Base-by-base conservation (phyloP, 2,888 invertebrate genomes). In the Lepidocyrtinus sp. region DNA sequence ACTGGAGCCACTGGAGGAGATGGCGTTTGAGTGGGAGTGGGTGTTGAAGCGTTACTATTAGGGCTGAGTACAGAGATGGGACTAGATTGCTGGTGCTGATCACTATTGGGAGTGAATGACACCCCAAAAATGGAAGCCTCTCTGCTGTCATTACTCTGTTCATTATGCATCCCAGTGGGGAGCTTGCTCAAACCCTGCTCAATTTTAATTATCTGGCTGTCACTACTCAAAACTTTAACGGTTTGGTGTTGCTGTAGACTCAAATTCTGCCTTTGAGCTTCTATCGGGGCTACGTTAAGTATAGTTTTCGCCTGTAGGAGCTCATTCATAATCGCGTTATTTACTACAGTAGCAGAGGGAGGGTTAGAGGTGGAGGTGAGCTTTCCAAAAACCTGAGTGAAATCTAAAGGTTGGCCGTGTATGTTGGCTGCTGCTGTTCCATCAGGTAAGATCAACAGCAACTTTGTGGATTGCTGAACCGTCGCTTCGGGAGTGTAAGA, bases 371-470 rank as follows among this genome's bases (percentile, higher is more conserved):
- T 45, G 55, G 77, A 24, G 71, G 78, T 50, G 46, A 78, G 65
- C 22, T 78, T 78, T 1, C 78, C 72, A 72, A 78, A 78, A 50
- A 78, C 78, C 71, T 77, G 77, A 26, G 78, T 50, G 61, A 78
- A 78, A 50, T 78, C 78, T 68, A 78, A 67, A 17, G 78, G 78
- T 19, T 78, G 72, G 27, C 7, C 55, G 17, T 15, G 12, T 15
- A 55, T 59, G 2, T 17, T 46, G 12, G 24, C 50, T 24, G 26
- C 17, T 5, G 55, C 21, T 17, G 68, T 21, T 45, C 76, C 76
- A 5, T 12, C 36, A 2, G 70, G 76, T 7, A 77, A 55, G 36
- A 77, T 65, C 19, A 71, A 26, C 24, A 77, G 59, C 2, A 77
- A 59, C 15, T 77, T 71, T 24, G 50, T 22, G 9, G 19, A 24